Base-by-base conservation (phyloP, 2,888 invertebrate genomes). In the Xiphydria camelus region DNA sequence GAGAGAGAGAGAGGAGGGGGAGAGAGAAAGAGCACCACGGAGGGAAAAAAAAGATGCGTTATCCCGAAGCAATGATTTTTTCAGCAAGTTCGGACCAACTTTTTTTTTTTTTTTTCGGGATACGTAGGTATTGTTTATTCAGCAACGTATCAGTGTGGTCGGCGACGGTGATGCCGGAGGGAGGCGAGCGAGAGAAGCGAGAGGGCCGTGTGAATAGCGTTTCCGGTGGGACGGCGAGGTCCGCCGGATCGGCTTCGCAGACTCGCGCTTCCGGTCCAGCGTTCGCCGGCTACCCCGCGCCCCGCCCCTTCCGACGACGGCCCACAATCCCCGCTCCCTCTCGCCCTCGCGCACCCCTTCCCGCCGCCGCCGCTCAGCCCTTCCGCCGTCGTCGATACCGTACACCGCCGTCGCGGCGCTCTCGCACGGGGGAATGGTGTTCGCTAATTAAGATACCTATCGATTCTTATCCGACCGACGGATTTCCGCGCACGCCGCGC, bases 381-480 rank as follows among this genome's bases (percentile, higher is more conserved):
- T 14, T 26, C 26, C 26, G 26, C 10, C 26, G 26, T 5, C 10
- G 14, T 10, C 12, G 26, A 1, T 26, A 26, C 12, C 26, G 26
- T 26, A n/a, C 26, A 26, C 26, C 12, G 26, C 6, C 12, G 14
- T 10, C 6, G 4, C 7, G 5, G 26, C 10, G 26, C 26, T 26
- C 14, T 10, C 26, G 26, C n/a, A n/a, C n/a, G n/a, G n/a, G n/a
- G n/a, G 14, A 26, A 26, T 26, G 54, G 54, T 57, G 60, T 63
- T 62, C 67, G 67, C 73, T 75, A 75, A 75, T 75, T 75, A 75
- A 73, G 74, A 73, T 75, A n/a, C n/a, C n/a, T n/a, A 75, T 74
- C 68, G 75, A 73, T 73, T 74, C 68, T 73, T 70, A 73, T 73
- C 71, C n/a, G n/a, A n/a, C n/a, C n/a, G n/a, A n/a, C n/a, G n/a